phyloP scores from a whole-genome alignment of 2,888 invertebrate genomes.

The Herminia tarsipennalis region DNA sequence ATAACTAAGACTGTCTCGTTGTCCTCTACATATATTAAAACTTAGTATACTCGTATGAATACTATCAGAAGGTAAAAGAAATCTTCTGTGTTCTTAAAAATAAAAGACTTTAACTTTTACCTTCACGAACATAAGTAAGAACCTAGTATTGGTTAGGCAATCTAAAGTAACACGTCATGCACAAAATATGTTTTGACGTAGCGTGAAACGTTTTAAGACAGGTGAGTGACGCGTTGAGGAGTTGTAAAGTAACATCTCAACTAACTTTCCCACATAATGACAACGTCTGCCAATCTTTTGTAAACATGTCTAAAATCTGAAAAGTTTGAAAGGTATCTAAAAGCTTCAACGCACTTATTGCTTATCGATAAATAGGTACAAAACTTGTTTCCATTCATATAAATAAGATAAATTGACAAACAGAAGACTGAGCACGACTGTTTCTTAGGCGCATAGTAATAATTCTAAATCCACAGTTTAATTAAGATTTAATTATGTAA shows the following conservation, averaged over 20 bases:
- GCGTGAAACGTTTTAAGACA: slow-evolving; percentile 37
- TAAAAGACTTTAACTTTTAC: no score
- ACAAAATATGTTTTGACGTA: slow-evolving; percentile 30
- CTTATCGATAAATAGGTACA: no score
- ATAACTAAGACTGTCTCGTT: no score
- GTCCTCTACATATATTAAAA: no score
- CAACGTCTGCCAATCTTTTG: slow-evolving; percentile 28
- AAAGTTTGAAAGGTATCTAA: slow-evolving; percentile 18
- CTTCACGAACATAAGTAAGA: no score
- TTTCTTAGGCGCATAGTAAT: background rate
- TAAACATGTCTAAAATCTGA: slow-evolving; percentile 22
- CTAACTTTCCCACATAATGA: slow-evolving; percentile 37
- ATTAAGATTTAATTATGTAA: slow-evolving; percentile 23
- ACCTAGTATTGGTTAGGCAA: slow-evolving; percentile 9
- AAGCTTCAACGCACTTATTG: slow-evolving; percentile 25
- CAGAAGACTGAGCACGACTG: background rate
- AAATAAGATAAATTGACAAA: background rate
- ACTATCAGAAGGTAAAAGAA: no score
- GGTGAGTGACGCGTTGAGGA: slow-evolving; percentile 27
- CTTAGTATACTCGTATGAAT: no score
- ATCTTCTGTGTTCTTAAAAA: no score
- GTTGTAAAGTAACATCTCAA: slow-evolving; percentile 38
- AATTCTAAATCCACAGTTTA: background rate
- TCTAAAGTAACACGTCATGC: slow-evolving; percentile 8
- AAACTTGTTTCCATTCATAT: slow-evolving; percentile 12